Base-by-base conservation (phyloP, 1,140 invertebrate genomes). In the Drosophila chauvacae region DNA sequence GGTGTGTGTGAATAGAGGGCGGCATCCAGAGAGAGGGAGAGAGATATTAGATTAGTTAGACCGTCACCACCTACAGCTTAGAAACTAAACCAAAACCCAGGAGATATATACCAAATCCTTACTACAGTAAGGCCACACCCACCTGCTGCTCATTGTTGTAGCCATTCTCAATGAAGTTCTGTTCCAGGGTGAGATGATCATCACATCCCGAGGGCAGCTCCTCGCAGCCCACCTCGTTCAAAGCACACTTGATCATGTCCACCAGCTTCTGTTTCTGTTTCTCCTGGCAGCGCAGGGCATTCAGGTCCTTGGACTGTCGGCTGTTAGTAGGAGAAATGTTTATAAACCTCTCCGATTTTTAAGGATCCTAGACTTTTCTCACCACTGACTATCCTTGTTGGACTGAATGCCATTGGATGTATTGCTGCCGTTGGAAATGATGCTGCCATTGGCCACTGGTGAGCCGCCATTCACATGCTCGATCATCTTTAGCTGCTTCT, bases 171-270 rank as follows among this genome's bases (percentile, higher is more conserved):
- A 92, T 92, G 48, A 92, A 93, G 79, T 76, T 92, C 71, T 93
- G 93, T 84, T 95, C 95, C 69, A 95, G 93, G 2, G 95, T 94
- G 35, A 96, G 91, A 51, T 92, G 91, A 83, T 94, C 94, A 77
- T 97, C 97, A 90, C 96, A 96, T 50, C 96, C 97, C n/a, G 95
- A 95, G 30, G 97, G 97, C 47, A 96, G 94, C 93, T 97, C 96
- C 92, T 97, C 96, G 79, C 96, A 97, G 37, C 97, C 97, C 7
- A 97, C 94, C 91, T 97, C 96, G 66, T 96, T 96, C 39, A 98
- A 93, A n/a, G 97, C 96, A 39, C 95, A 94, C 73, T 96, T 95
- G 60, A 98, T 97, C 73, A 97, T 94, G 77, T 97, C 96, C 7
- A 95, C 95, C 91, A 98, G 95, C 71, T 95, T 95, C 39, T 95